Evolutionary conservation across 2,797 vertebrate species (phyloP), one percentile per base, ranked within the genome.

Genomic region (Novumbra hubbsi): DNA sequence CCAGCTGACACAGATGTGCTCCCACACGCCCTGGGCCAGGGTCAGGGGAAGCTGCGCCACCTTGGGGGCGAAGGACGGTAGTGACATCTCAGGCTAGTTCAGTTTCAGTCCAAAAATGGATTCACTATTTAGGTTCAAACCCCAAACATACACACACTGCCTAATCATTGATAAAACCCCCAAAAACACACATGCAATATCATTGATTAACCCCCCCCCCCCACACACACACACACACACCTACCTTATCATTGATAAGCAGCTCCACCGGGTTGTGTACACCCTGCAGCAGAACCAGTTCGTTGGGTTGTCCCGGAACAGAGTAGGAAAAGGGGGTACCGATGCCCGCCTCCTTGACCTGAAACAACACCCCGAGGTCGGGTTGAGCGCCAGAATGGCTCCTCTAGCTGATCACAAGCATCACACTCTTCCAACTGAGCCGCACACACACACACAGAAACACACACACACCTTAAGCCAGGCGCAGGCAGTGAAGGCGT

Each of bases 261-360:
- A 99, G 94, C 88, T 99, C 98, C 89, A 96, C 95, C 0, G 96
- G 97, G 71, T 96, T 97, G 15, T 92, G 94, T 68, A 96, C 94
- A 0, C 97, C 95, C 87, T 99, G 96, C 72, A 98, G 88, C 77
- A 99, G 91, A 80, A 98, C 98, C 1, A 99, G 94, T 91, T 99
- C 97, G 0, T 99, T 99, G 66, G 97, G 91, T 82, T 99, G 97
- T 63, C 94, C 96, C 0, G 95, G 93, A 34, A 98, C 96, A 0
- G 98, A 97, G 86, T 99, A 99, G 75, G 98, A 99, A 90, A 99
- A 98, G 0, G 97, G 98, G 0, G 98, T 99, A 66, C 97, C 98
- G 0, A 98, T 96, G 68, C 96, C 96, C 0, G 87, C 87, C 0
- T 93, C 88, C 0, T 93, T 94, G 70, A 95, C 92, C 84, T 95